A percentile compares a stretch with the other conserved stretches of the same genome.
Evolutionary conservation across 2,797 vertebrate species (phyloP).

Genomic region (Poecilia gillii): DNA sequence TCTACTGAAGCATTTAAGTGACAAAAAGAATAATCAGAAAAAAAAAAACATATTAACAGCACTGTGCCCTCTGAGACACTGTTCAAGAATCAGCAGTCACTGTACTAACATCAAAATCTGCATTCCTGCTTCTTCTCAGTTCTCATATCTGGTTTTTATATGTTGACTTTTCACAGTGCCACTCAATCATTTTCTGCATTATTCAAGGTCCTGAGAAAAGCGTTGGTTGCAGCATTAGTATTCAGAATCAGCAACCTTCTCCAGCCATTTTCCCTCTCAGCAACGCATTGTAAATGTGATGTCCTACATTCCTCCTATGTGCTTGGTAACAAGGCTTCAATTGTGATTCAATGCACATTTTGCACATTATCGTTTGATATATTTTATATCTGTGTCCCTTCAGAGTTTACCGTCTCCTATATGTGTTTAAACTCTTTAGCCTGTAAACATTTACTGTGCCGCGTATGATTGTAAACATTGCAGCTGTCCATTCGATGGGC

Average conservation of each 20-base stretch:
- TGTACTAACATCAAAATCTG: slow-evolving; percentile 4
- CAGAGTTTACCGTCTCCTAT: background rate
- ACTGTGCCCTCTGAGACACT: background rate
- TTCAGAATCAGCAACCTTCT: background rate
- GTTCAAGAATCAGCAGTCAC: background rate
- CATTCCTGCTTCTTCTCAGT: slow-evolving; percentile 3
- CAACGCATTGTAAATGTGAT: background rate
- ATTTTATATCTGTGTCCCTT: slow-evolving; percentile 2
- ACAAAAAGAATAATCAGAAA: background rate
- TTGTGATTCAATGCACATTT: slow-evolving; percentile 1
- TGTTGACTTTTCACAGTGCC: slow-evolving; percentile 6
- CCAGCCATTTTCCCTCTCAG: background rate
- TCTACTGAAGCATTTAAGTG: background rate
- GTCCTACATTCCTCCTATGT: background rate
- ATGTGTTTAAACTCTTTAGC: slow-evolving; percentile 6
- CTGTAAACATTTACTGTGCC: slow-evolving; percentile 14
- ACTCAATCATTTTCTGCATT: background rate
- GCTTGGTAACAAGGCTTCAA: background rate
- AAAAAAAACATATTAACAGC: background rate
- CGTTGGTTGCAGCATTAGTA: slow-evolving; percentile 11
- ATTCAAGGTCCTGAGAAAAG: slow-evolving; percentile 14
- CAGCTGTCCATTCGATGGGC: background rate
- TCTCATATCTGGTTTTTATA: slow-evolving; percentile 11
- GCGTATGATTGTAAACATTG: slow-evolving; percentile 4
- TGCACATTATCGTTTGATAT: background rate